Base-by-base conservation (phyloP, 2,888 invertebrate species). In the Nipponacmea schrenckii region DNA sequence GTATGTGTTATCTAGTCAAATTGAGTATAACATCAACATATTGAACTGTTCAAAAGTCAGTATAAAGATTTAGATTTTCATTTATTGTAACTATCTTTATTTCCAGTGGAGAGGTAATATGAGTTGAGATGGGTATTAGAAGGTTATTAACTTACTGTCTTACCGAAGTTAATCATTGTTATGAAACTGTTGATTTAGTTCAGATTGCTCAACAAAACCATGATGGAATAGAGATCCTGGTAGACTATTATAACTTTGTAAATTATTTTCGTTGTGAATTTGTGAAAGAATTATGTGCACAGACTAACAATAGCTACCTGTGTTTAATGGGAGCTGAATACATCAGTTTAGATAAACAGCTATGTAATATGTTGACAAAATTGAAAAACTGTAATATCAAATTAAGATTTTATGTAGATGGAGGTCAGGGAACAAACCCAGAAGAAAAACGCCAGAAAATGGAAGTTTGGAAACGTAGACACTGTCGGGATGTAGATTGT, bases 311-410 rank as follows among this genome's bases (percentile, higher is more conserved):
- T 72, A 70, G 74, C 7, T 84, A 82, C 69, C 73, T 88, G n/a
- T 74, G 80, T 26, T 74, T 87, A 64, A 69, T 80, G 10, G 87
- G 87, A 7, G 87, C 86, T 0, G 87, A 88, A 67, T 88, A 88
- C 68, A 72, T 46, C 14, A 73, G 82, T 2, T 62, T 86, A 0
- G 80, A 83, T 24, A 70, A 62, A 0, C 86, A 80, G 70, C 50
- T 88, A 17, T 80, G 72, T 56, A 84, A 84, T 69, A 74, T 87
- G 44, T 69, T 87, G 12, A 69, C 73, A 46, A 84, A 84, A 73
- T 74, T 88, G 8, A 79, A 81, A 72, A 74, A 79, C 5, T 65
- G 83, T 12, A 81, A 79, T 62, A 87, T 88, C 24, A 69, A 75
- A 7, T 74, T 87, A n/a, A 83, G 85, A 64, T 86, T 88, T 75